Evolutionary conservation across 2,113 vertebrate genomes (phyloP).

Genomic region (Rhombomys opimus): DNA sequence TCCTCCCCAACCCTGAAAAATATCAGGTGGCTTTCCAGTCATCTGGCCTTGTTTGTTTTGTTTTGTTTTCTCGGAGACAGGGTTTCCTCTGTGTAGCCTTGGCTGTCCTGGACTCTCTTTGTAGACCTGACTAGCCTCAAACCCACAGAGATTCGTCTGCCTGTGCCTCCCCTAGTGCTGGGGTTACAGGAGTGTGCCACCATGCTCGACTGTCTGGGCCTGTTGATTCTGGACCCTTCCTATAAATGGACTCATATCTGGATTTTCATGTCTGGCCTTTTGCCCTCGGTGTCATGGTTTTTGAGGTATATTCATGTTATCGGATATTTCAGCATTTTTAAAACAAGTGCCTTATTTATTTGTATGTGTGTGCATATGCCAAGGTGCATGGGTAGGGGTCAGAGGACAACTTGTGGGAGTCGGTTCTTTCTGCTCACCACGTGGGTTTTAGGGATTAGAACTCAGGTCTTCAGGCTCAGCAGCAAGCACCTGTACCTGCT

Average conservation of each 20-base stretch:
- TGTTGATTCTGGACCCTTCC: not conserved
- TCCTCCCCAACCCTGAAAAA: not conserved
- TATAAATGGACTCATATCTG: fast-evolving
- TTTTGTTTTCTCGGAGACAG: too few species aligned
- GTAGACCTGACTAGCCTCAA: too few species aligned
- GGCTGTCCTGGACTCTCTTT: too few species aligned
- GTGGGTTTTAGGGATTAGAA: not conserved
- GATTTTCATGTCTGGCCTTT: not conserved
- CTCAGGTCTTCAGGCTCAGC: not conserved
- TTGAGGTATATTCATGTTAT: fast-evolving
- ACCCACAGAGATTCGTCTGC: too few species aligned
- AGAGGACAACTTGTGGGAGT: not conserved
- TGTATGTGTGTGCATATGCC: not conserved
- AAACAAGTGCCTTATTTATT: not conserved
- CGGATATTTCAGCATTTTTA: fast-evolving
- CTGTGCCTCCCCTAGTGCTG: too few species aligned
- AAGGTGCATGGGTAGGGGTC: not conserved
- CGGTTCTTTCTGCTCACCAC: not conserved
- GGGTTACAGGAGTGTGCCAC: too few species aligned
- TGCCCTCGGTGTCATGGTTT: not conserved
- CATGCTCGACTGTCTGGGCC: too few species aligned
- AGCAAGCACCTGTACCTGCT: not conserved
- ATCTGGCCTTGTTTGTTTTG: not conserved
- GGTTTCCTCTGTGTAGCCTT: too few species aligned
- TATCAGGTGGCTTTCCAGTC: not conserved